Conservation (phyloP, 2,113 vertebrate genomes). For the Cyanoramphus novaezelandiae region DNA sequence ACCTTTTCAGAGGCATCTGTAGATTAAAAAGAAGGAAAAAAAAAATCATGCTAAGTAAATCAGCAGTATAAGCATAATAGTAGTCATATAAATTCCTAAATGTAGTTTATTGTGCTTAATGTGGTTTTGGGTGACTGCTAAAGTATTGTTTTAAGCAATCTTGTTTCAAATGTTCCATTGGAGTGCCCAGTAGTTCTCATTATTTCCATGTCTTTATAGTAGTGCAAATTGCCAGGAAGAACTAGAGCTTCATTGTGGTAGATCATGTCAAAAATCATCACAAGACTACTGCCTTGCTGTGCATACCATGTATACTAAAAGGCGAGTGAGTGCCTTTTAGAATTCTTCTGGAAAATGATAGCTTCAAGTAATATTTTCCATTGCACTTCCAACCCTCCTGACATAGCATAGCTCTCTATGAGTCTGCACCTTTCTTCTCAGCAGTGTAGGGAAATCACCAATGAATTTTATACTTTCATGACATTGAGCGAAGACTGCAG, state of each 20-base stretch:
- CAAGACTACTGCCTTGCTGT: background rate
- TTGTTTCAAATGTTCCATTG: background rate
- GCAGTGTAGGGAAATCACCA: background rate
- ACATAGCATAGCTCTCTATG: background rate
- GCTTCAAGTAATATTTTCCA: background rate
- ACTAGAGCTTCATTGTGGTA: background rate
- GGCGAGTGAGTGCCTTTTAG: background rate
- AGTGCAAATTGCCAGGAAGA: background rate
- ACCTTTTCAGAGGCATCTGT: background rate
- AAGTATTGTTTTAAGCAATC: background rate
- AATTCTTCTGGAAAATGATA: background rate
- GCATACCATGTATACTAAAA: background rate
- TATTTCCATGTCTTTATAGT: background rate
- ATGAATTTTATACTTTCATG: background rate
- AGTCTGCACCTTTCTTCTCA: background rate
- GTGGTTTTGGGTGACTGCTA: background rate
- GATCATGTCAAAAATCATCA: background rate
- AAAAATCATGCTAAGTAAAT: background rate
- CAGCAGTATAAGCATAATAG: background rate
- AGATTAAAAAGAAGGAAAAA: background rate
- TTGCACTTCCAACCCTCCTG: background rate
- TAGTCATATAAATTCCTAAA: background rate
- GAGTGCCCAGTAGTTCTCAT: background rate
- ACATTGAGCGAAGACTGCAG: background rate
- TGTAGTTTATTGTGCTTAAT: background rate